Conservation (phyloP, 2,113 vertebrate species). For the Chroicocephalus ridibundus region DNA sequence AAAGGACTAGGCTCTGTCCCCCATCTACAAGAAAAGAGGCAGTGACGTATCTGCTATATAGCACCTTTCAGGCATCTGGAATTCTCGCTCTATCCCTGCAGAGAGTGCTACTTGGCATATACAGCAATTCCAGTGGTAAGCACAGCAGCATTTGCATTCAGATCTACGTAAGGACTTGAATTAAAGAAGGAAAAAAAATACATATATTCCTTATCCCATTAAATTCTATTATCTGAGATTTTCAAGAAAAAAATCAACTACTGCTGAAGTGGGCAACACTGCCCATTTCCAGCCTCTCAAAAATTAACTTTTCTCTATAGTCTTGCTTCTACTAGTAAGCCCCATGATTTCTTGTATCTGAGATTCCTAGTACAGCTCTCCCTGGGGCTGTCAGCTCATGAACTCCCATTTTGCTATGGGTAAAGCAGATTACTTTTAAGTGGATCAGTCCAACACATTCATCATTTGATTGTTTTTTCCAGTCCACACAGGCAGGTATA, state of each 20-base stretch:
- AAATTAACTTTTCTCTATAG: neutral
- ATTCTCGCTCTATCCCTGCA: neutral
- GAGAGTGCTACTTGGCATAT: neutral
- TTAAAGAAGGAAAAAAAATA: neutral
- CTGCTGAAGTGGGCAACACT: neutral
- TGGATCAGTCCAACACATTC: neutral
- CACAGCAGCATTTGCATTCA: neutral
- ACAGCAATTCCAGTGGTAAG: neutral
- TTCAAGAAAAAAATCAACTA: neutral
- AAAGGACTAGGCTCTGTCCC: neutral
- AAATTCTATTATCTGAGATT: neutral
- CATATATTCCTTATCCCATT: neutral
- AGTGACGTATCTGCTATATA: neutral
- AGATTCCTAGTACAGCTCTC: neutral
- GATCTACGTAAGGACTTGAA: neutral
- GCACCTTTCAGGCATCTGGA: neutral
- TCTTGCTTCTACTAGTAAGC: neutral
- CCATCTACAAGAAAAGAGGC: neutral
- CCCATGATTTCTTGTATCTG: neutral
- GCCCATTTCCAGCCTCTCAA: neutral
- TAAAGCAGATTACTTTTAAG: neutral
- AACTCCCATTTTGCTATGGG: neutral
- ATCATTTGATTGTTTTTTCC: neutral
- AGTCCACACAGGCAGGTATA: neutral
- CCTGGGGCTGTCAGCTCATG: neutral